A percentile compares a stretch with the other conserved stretches of the same genome.
phyloP scores from a whole-genome alignment of 2,888 invertebrate species.

The Isoperla grammatica region DNA sequence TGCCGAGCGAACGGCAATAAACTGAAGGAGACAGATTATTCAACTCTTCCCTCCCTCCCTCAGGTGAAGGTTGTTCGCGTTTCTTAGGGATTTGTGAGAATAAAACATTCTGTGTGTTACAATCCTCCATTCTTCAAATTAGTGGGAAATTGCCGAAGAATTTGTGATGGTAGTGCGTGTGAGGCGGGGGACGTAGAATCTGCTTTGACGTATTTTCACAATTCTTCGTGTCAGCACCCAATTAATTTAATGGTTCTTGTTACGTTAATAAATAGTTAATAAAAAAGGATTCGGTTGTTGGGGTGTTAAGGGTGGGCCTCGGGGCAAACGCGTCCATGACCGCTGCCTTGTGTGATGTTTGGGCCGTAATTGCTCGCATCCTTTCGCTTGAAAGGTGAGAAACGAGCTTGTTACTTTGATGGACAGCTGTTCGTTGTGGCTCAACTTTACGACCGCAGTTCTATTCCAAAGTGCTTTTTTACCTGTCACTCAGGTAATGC shows the following conservation, averaged over 20 bases:
- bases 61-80: no score
- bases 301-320: not conserved
- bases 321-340: not conserved
- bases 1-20: no score
- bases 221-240: slow-evolving; percentile 15
- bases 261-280: slow-evolving; percentile 18
- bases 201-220: not conserved
- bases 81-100: no score
- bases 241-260: slow-evolving; percentile 16
- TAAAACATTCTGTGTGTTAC: no score
- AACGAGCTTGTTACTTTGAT: slow-evolving; percentile 12
- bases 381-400: slow-evolving; percentile 2
- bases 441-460: slow-evolving; percentile 5
- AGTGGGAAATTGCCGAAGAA: no score
- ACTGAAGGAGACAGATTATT: no score
- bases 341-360: not conserved
- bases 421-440: slow-evolving; percentile 11
- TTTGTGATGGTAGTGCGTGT: not conserved
- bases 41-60: no score
- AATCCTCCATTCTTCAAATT: no score
- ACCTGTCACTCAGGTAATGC: slow-evolving; percentile 1
- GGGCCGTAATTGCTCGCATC: slow-evolving; percentile 5
- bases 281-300: slow-evolving; percentile 1
- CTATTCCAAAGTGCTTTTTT: slow-evolving; percentile 1
- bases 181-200: not conserved